Conservation (phyloP, 2,888 invertebrate species). For the Lordiphosa andalusiaca region DNA sequence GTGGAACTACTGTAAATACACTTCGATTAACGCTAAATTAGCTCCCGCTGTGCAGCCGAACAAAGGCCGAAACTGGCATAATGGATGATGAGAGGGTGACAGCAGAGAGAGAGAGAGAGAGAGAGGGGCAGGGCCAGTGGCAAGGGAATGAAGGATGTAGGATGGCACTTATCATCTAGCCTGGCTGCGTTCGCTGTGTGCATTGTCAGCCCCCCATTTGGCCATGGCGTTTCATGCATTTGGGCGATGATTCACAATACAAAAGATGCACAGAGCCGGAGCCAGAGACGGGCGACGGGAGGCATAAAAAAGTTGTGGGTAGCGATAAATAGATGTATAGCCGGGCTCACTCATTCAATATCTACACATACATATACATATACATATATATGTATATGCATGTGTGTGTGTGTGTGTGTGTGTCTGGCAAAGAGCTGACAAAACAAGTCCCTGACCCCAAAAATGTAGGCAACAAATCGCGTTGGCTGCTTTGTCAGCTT, state of each 20-base stretch:
- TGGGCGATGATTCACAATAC: slow-evolving; percentile 63
- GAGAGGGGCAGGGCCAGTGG: no score
- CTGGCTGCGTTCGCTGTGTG: slow-evolving; percentile 25
- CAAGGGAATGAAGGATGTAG: slow-evolving; percentile 3
- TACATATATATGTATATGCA: not conserved
- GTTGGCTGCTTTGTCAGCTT: slow-evolving; percentile 61
- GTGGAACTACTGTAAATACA: slow-evolving; percentile 37
- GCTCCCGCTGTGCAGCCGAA: slow-evolving; percentile 19
- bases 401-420: slow-evolving; percentile 19
- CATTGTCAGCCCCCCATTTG: slow-evolving; percentile 51
- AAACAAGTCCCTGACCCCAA: slow-evolving; percentile 74
- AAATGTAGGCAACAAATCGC: slow-evolving; percentile 64
- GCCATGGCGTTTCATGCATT: slow-evolving; percentile 53
- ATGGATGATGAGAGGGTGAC: slow-evolving; percentile 18
- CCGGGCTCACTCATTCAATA: slow-evolving; percentile 22
- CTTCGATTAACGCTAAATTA: slow-evolving; percentile 62
- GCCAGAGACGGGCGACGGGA: slow-evolving; percentile 1
- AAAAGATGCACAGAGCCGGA: slow-evolving; percentile 52
- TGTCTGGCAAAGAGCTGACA: slow-evolving; percentile 51
- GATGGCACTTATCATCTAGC: slow-evolving; percentile 43
- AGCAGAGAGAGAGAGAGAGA: slow-evolving; percentile 2
- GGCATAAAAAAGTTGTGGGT: slow-evolving; percentile 36
- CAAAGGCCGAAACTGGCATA: slow-evolving; percentile 8
- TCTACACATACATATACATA: not conserved
- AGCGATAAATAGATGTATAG: slow-evolving; percentile 58